These are phyloP conservation scores for Eupeodes corollae DNA, from an alignment of 1,140 invertebrate genomes.

Conservation along the genomic window DNA sequence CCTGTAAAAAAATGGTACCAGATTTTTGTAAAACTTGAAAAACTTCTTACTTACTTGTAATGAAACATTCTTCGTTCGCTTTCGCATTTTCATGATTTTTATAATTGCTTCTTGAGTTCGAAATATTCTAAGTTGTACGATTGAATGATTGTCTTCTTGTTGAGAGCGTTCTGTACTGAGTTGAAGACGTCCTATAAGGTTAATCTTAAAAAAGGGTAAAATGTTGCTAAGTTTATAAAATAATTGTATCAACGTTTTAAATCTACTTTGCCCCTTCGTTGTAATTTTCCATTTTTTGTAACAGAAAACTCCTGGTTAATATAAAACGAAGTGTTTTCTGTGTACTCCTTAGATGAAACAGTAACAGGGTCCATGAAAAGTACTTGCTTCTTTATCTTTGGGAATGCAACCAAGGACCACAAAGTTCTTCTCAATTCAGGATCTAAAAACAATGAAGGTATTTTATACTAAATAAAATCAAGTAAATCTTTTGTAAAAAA, in stretches of 20 bases:
- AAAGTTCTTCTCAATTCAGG: slow-evolving; percentile 90
- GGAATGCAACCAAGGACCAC: slow-evolving; percentile 94
- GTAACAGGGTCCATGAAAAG: slow-evolving; percentile 68
- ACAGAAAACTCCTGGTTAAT: slow-evolving; percentile 92
- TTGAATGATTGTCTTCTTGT: slow-evolving; percentile 95
- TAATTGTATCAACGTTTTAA: background rate
- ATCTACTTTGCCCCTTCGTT: slow-evolving; percentile 78
- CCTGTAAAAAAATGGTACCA: slow-evolving; percentile 38
- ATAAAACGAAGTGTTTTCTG: slow-evolving; percentile 87
- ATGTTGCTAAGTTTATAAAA: background rate
- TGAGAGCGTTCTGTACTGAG: slow-evolving; percentile 89
- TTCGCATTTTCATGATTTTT: slow-evolving; percentile 97
- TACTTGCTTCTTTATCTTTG: slow-evolving; percentile 89
- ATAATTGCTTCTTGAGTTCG: slow-evolving; percentile 93
- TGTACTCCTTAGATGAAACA: slow-evolving; percentile 85
- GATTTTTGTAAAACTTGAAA: slow-evolving; percentile 3
- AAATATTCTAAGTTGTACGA: slow-evolving; percentile 88
- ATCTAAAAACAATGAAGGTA: slow-evolving; percentile 41
- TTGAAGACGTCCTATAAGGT: slow-evolving; percentile 88
- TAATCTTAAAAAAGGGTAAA: slow-evolving; percentile 41
- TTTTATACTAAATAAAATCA: background rate
- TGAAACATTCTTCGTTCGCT: slow-evolving; percentile 84
- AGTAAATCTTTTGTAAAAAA: background rate
- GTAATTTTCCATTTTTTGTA: slow-evolving; percentile 85
- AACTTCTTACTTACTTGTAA: slow-evolving; percentile 51